A percentile compares a stretch with the other conserved stretches of the same genome.
Conservation (phyloP, 2,113 vertebrate genomes). For the Cercopithecus mona region DNA sequence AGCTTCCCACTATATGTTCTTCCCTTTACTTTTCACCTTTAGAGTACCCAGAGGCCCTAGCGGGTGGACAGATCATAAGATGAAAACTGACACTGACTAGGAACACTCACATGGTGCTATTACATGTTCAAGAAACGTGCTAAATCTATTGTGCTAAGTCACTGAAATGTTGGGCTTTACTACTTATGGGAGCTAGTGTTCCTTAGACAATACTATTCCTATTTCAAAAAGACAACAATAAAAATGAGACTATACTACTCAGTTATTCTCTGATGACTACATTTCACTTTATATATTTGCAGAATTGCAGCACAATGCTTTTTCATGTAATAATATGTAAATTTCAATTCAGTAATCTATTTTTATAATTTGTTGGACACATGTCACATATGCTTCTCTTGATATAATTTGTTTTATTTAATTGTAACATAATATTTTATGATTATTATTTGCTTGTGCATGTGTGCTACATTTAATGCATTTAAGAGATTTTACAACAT, state of each 20-base stretch:
- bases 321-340: background rate
- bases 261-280: background rate
- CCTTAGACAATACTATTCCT: background rate
- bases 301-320: background rate
- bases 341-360: background rate
- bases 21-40: background rate
- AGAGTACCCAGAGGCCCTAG: background rate
- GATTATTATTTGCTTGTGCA: background rate
- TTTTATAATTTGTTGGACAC: background rate
- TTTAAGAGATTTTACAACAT: background rate
- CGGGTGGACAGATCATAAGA: background rate
- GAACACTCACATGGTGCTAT: background rate
- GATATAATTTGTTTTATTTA: slow-evolving; percentile 28
- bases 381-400: background rate
- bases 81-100: background rate
- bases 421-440: background rate
- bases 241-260: background rate
- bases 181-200: background rate
- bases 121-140: background rate
- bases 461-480: background rate
- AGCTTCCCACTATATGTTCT: background rate
- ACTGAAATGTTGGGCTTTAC: background rate
- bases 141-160: background rate
- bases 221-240: background rate
- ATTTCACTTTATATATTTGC: background rate